Percentiles rank a stretch among this genome's conserved stretches.
phyloP scores from a whole-genome alignment of 2,113 vertebrate species.

The Andinoacara biseriatus region DNA sequence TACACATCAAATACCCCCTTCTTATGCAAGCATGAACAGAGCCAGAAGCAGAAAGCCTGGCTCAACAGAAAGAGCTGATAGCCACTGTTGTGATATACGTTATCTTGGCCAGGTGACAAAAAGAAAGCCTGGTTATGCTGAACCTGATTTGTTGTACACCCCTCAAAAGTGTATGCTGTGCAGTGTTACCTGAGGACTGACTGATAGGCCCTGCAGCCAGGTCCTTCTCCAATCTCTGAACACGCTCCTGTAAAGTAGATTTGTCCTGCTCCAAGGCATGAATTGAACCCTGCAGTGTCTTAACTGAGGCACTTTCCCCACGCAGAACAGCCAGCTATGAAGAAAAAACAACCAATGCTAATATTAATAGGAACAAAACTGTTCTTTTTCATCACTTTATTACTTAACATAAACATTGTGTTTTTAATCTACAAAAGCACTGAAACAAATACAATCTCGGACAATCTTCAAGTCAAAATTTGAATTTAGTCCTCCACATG shows the following conservation, averaged over 20 bases:
- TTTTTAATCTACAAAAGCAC: neutral
- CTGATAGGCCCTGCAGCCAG: conserved; percentile 74
- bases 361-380: neutral
- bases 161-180: neutral
- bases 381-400: neutral
- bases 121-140: neutral
- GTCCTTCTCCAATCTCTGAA: conserved; percentile 88
- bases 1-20: neutral
- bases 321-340: conserved; percentile 84
- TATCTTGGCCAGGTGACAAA: neutral
- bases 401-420: neutral
- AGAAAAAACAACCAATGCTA: neutral
- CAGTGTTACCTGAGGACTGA: conserved; percentile 53
- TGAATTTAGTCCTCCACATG: neutral
- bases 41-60: neutral
- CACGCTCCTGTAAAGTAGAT: conserved; percentile 84
- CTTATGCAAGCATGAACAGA: neutral
- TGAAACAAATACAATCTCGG: neutral
- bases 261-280: conserved; percentile 89
- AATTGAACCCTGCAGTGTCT: conserved; percentile 85
- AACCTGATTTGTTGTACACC: neutral
- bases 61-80: too few relatives aligned
- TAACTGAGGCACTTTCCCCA: conserved; percentile 84
- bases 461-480: neutral
- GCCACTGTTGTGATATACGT: neutral